Evolutionary conservation across 2,888 invertebrate genomes (phyloP).

Genomic region (Pterobdella sp.): DNA sequence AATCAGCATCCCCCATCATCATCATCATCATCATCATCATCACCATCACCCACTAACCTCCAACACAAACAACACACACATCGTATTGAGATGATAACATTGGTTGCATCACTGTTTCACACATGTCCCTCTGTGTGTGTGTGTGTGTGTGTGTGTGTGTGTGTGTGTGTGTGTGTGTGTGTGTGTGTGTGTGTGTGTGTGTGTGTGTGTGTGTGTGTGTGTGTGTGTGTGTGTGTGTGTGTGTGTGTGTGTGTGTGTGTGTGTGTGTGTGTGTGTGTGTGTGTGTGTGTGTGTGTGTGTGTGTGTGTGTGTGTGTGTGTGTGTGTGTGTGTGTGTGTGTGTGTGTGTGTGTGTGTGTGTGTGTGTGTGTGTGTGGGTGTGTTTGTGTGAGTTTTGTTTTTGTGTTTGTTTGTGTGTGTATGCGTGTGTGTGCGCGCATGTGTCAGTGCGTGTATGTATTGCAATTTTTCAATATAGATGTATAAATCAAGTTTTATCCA

Average conservation of each 20-base stretch:
- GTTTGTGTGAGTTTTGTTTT: constrained; percentile 24
- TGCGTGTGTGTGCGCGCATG: constrained; percentile 18
- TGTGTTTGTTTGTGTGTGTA: constrained; percentile 21
- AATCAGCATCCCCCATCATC: too few species aligned
- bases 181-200: constrained; percentile 10
- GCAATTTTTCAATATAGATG: too few species aligned
- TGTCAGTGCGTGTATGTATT: constrained; percentile 21
- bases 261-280: constrained; percentile 2
- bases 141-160: background rate
- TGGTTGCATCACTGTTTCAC: too few species aligned
- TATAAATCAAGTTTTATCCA: too few species aligned
- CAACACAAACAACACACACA: too few species aligned
- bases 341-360: constrained; percentile 25
- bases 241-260: constrained; percentile 3
- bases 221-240: constrained; percentile 6
- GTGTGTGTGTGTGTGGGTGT: constrained; percentile 21
- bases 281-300: constrained; percentile 16
- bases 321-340: constrained; percentile 25
- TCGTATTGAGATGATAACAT: too few species aligned
- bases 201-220: background rate
- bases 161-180: constrained; percentile 2
- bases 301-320: background rate
- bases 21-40: too few species aligned
- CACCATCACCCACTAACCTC: too few species aligned
- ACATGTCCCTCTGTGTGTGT: constrained; percentile 3